Evolutionary conservation across 2,888 invertebrate species (phyloP).

Genomic region (Mythimna vitellina): DNA sequence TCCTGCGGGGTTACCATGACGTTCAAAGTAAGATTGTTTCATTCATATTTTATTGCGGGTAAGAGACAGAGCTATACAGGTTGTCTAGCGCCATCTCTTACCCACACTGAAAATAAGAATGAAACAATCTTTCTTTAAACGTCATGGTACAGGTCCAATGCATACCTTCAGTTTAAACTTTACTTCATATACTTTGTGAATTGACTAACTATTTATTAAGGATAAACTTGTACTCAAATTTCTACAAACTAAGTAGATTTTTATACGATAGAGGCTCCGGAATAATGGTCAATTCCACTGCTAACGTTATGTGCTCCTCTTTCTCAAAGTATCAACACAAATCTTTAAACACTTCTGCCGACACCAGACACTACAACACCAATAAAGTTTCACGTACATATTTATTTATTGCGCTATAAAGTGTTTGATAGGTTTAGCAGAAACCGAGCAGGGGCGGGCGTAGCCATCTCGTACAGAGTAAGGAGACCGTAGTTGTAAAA

Average conservation of each 20-base stretch:
- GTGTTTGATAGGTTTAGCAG: conserved; percentile 14
- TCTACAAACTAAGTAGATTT: not conserved
- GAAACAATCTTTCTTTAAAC: no score
- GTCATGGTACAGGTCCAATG: no score
- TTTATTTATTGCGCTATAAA: conserved; percentile 36
- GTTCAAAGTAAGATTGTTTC: no score
- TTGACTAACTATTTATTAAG: not conserved
- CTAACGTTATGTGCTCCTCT: not conserved
- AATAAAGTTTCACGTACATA: conserved; percentile 11
- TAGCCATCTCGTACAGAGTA: conserved; percentile 4
- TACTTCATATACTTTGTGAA: not conserved
- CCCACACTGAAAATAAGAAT: no score
- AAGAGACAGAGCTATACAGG: no score
- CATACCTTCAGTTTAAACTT: not conserved
- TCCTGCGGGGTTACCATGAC: no score
- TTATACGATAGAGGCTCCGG: no score
- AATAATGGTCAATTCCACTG: not conserved
- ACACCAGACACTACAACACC: not conserved
- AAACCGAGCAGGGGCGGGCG: conserved; percentile 2
- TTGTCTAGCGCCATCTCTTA: no score
- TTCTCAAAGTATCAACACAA: not conserved
- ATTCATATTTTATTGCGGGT: no score
- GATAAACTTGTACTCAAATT: not conserved
- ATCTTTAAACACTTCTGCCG: not conserved
- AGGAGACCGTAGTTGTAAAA: conserved; percentile 31